Conservation (phyloP, 23 tunicate genomes). For the Clavelina lepadiformis region DNA sequence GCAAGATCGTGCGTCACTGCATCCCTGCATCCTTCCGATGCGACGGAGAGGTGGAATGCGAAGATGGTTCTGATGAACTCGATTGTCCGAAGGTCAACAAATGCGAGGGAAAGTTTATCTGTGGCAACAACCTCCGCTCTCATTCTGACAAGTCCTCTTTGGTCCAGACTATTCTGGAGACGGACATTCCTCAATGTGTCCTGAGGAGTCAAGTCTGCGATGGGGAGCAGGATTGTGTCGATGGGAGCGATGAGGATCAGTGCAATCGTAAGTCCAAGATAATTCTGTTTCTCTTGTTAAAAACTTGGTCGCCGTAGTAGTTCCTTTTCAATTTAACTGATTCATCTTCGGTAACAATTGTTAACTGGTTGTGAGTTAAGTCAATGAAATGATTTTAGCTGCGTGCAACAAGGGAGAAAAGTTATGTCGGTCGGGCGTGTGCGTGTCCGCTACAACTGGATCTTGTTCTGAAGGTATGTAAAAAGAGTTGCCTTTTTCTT, state of each 20-base stretch:
- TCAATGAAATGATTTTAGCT: background rate
- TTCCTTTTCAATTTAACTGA: no score
- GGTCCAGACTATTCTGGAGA: slow-evolving; percentile 18
- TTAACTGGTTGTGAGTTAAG: no score
- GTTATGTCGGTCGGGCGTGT: background rate
- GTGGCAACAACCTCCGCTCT: background rate
- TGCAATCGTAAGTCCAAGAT: no score
- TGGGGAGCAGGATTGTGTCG: slow-evolving; percentile 33
- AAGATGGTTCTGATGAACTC: slow-evolving; percentile 53
- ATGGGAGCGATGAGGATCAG: slow-evolving; percentile 34
- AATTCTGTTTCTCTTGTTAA: no score
- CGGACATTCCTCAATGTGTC: slow-evolving; percentile 19
- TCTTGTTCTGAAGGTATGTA: background rate
- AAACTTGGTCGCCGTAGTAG: no score
- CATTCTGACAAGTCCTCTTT: background rate
- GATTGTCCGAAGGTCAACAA: slow-evolving; percentile 24
- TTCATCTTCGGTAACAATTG: no score
- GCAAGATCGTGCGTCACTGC: slow-evolving; percentile 25
- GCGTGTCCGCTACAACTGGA: slow-evolving; percentile 5
- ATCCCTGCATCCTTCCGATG: slow-evolving; percentile 56
- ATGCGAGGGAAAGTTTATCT: slow-evolving; percentile 8
- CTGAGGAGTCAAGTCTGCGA: slow-evolving; percentile 19
- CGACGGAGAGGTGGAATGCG: slow-evolving; percentile 52
- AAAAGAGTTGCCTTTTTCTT: background rate
- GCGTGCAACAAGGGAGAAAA: background rate